Conservation (phyloP, 2,888 invertebrate species). For the Mesorhabditis spiculigera region DNA sequence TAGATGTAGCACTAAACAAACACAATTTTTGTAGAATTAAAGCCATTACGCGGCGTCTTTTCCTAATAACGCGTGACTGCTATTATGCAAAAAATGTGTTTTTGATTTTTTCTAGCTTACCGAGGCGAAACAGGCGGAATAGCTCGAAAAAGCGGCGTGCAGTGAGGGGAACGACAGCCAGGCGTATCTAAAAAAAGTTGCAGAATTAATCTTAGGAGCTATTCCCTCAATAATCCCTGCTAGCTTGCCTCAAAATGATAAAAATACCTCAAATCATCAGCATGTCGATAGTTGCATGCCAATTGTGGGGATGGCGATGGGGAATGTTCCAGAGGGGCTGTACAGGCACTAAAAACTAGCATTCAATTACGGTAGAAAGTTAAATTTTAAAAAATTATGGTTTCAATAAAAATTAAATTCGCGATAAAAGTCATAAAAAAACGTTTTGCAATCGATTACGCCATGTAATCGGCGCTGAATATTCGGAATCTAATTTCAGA, state of each 20-base stretch:
- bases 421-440: not conserved
- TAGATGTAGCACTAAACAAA: constrained; percentile 60
- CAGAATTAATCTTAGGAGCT: no score
- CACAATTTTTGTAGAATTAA: no score
- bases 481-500: no score
- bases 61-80: no score
- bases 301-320: constrained; percentile 55
- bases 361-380: not conserved
- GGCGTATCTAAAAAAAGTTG: constrained; percentile 49
- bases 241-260: no score
- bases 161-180: no score
- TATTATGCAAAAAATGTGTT: no score
- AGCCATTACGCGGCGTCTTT: not conserved
- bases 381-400: not conserved
- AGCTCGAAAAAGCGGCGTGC: constrained; percentile 61
- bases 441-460: not conserved
- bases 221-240: no score
- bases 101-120: no score
- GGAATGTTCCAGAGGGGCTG: constrained; percentile 54
- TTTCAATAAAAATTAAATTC: no score
- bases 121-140: constrained; percentile 60
- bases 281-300: constrained; percentile 49
- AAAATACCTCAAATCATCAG: constrained; percentile 21
- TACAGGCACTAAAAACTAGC: constrained; percentile 54
- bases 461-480: not conserved